Conservation (phyloP, 1,140 invertebrate genomes). For the Plutomurus gul region DNA sequence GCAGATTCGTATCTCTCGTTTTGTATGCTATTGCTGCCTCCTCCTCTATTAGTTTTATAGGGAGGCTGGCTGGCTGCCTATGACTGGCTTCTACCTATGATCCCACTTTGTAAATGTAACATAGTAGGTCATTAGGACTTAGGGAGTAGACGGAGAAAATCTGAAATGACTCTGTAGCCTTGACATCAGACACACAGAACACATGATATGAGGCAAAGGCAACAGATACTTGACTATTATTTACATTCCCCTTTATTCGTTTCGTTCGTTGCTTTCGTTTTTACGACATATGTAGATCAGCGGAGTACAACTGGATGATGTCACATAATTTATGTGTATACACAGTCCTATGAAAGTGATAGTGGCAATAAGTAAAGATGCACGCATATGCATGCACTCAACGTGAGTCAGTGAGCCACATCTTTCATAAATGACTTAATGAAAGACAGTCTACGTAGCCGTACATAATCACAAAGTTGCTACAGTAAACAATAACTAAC, state of each 20-base stretch:
- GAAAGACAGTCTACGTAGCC: too few species aligned
- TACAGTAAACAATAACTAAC: too few species aligned
- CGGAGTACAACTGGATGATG: constrained; percentile 15
- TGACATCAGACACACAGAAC: not conserved
- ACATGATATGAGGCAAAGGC: constrained; percentile 4
- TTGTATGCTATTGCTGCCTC: not conserved
- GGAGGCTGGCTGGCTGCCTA: not conserved
- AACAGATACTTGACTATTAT: not conserved
- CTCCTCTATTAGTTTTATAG: not conserved
- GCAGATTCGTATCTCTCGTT: too few species aligned
- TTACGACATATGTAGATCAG: constrained; percentile 26
- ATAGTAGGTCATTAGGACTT: constrained; percentile 25
- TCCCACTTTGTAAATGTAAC: constrained; percentile 12
- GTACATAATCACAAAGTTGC: too few species aligned
- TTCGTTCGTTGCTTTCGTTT: constrained; percentile 9
- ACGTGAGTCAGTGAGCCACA: not conserved
- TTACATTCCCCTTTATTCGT: not conserved
- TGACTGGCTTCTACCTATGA: not conserved
- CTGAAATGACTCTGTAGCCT: constrained; percentile 9
- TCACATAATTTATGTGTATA: constrained; percentile 4
- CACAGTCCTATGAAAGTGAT: constrained; percentile 8
- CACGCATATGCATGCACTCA: not conserved
- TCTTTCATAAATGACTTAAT: too few species aligned
- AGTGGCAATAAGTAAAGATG: not conserved
- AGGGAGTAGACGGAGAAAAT: constrained; percentile 19